phyloP scores from a whole-genome alignment of 2,797 vertebrate species.

The Tympanoctomys barrerae region DNA sequence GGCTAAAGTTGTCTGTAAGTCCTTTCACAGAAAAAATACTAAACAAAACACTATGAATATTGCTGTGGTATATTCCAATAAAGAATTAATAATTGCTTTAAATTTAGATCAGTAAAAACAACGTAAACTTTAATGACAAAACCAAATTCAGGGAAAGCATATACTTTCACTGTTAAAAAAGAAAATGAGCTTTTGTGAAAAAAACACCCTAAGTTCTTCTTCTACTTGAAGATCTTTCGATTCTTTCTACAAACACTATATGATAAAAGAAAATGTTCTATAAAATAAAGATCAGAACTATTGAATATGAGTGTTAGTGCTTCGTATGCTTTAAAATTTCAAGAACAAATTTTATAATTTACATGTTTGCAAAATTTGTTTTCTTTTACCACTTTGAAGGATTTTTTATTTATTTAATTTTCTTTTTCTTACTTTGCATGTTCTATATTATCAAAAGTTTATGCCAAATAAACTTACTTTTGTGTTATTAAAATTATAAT shows the following conservation, averaged over 20 bases:
- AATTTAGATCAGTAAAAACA: constrained; percentile 10
- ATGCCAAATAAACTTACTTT: constrained; percentile 7
- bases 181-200: constrained; percentile 1
- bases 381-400: not conserved
- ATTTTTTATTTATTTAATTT: constrained; percentile 52
- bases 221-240: not conserved
- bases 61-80: not conserved
- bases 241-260: not conserved
- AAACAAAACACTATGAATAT: not conserved
- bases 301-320: not conserved
- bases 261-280: not conserved
- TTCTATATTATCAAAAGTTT: not conserved
- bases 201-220: not conserved
- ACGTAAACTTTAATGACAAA: constrained; percentile 47
- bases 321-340: constrained; percentile 7
- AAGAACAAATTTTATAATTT: constrained; percentile 18
- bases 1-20: constrained; percentile 1
- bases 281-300: not conserved
- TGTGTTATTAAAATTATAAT: not conserved
- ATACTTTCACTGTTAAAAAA: constrained; percentile 15
- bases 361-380: not conserved
- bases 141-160: not conserved
- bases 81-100: not conserved
- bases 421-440: constrained; percentile 1
- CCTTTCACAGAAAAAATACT: constrained; percentile 38